Conservation (phyloP, 23 tunicate genomes). For the Ascidia mentula region DNA sequence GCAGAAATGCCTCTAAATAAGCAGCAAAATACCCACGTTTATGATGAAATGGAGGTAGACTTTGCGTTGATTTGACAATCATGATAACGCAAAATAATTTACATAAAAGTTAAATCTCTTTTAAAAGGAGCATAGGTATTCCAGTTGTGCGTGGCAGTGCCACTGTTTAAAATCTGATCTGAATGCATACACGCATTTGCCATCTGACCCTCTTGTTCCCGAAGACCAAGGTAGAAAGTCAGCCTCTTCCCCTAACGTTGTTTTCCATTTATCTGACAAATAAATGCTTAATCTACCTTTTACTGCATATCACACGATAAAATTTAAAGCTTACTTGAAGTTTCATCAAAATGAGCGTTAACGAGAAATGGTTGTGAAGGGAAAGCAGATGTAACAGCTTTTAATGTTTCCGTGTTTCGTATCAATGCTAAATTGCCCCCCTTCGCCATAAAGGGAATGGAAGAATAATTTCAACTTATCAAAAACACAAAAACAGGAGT, state of each 20-base stretch:
- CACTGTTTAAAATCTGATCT: conserved; percentile 43
- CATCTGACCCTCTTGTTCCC: conserved; percentile 10
- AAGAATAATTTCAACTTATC: no score
- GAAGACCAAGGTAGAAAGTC: conserved; percentile 36
- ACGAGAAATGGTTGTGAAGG: conserved; percentile 55
- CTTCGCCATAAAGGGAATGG: conserved; percentile 25
- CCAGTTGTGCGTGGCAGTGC: conserved; percentile 62
- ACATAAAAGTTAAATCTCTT: not conserved
- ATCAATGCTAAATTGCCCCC: conserved; percentile 58
- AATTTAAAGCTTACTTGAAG: conserved; percentile 20
- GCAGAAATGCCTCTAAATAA: no score
- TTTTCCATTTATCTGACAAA: conserved; percentile 46
- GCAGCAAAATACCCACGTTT: no score
- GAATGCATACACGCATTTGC: conserved; percentile 61
- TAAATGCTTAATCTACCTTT: no score
- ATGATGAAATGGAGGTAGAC: no score
- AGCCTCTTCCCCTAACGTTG: conserved; percentile 32
- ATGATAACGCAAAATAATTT: not conserved
- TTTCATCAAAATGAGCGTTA: conserved; percentile 40
- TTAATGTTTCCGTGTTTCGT: conserved; percentile 24
- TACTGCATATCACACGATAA: not conserved
- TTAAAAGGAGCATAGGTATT: conserved; percentile 56
- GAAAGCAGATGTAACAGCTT: conserved; percentile 29
- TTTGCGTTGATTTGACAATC: no score
- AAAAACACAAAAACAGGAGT: no score